Evolutionary conservation across 2,888 invertebrate species (phyloP).

Genomic region (Eledona agricola): DNA sequence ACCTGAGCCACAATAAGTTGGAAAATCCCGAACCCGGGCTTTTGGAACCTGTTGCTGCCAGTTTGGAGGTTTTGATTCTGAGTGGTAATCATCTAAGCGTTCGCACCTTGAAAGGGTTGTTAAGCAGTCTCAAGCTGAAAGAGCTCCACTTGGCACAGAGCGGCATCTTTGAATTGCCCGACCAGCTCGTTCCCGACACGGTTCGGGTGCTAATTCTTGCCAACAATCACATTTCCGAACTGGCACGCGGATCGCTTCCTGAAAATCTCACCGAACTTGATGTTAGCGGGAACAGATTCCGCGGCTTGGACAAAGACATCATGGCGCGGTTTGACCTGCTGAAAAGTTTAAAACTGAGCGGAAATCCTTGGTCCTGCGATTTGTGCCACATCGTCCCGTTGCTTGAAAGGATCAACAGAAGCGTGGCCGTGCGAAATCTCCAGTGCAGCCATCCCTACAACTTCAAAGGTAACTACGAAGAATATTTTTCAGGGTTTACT

Average conservation of each 20-base stretch:
- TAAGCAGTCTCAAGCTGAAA: conserved; percentile 67
- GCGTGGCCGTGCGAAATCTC: conserved; percentile 64
- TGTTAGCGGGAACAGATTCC: conserved; percentile 76
- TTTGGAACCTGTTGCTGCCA: conserved; percentile 64
- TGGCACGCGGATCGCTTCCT: conserved; percentile 67
- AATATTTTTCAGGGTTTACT: no score
- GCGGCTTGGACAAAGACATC: conserved; percentile 67
- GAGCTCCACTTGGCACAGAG: conserved; percentile 69
- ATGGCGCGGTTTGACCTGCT: conserved; percentile 57
- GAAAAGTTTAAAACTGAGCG: conserved; percentile 62
- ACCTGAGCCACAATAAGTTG: conserved; percentile 76
- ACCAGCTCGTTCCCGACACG: conserved; percentile 67
- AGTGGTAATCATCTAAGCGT: conserved; percentile 69
- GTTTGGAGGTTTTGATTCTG: conserved; percentile 71
- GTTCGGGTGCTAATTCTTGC: conserved; percentile 72
- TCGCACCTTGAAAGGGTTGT: conserved; percentile 64
- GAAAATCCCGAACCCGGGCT: conserved; percentile 44
- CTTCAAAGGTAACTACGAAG: conserved; percentile 7
- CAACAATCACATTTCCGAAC: conserved; percentile 71
- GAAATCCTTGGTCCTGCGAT: conserved; percentile 76
- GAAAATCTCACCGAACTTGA: conserved; percentile 71
- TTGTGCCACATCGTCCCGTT: conserved; percentile 71
- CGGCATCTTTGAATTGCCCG: conserved; percentile 67
- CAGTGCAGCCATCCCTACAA: conserved; percentile 69
- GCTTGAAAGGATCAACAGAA: conserved; percentile 68